Evolutionary conservation across 23 tunicate species (phyloP).

Genomic region (Pegea sp.): DNA sequence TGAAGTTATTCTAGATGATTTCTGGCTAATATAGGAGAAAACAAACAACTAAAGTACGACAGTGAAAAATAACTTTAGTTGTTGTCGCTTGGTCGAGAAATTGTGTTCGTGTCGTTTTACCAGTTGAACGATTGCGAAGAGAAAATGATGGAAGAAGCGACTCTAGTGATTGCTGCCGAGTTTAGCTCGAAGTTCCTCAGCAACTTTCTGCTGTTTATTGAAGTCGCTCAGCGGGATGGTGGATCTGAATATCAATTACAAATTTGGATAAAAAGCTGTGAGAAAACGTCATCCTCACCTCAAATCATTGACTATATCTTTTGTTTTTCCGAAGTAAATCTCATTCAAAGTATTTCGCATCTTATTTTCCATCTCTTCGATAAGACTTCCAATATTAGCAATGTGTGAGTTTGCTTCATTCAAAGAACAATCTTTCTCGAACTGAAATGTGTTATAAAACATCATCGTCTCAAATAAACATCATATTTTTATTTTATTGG

Average conservation of each 20-base stretch:
- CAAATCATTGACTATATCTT: conserved; percentile 64
- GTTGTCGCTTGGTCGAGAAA: too few relatives aligned
- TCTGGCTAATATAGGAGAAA: too few relatives aligned
- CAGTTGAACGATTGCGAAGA: too few relatives aligned
- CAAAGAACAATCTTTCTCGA: conserved; percentile 52
- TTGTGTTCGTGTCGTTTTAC: too few relatives aligned
- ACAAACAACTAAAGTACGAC: too few relatives aligned
- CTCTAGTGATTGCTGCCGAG: too few relatives aligned
- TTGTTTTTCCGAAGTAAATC: conserved; percentile 92
- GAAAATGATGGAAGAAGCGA: too few relatives aligned
- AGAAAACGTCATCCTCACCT: conserved; percentile 20
- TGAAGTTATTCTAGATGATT: too few relatives aligned
- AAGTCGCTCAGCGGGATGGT: conserved; percentile 33
- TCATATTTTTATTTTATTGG: too few relatives aligned
- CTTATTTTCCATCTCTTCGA: conserved; percentile 96
- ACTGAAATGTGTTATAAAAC: conserved; percentile 11
- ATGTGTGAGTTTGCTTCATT: conserved; percentile 79
- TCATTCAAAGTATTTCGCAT: conserved; percentile 70
- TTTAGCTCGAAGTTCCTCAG: conserved; percentile 35
- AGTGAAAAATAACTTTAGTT: too few relatives aligned
- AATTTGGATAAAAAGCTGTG: neutral
- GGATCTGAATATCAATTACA: conserved; percentile 54
- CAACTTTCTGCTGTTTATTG: conserved; percentile 45
- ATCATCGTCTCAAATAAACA: too few relatives aligned
- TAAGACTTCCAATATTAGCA: conserved; percentile 66